phyloP scores from a whole-genome alignment of 2,113 vertebrate genomes.

The Phasianus colchicus region DNA sequence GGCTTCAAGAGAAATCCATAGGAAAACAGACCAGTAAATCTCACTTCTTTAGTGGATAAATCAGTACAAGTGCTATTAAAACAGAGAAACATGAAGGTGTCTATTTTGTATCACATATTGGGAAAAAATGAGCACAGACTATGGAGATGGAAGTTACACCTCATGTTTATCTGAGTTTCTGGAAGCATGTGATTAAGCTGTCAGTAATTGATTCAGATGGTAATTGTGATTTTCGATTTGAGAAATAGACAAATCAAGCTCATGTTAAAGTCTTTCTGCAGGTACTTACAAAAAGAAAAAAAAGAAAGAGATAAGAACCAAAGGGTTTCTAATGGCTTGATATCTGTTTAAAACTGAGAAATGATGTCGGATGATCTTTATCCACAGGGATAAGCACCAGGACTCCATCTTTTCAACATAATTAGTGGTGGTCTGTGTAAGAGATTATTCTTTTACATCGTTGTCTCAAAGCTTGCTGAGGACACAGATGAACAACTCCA shows the following conservation, averaged over 20 bases:
- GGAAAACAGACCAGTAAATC: neutral
- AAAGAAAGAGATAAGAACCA: neutral
- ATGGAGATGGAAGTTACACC: neutral
- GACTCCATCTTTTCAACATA: neutral
- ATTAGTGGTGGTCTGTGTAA: neutral
- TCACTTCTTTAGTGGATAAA: neutral
- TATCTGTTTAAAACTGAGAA: neutral
- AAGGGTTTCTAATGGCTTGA: neutral
- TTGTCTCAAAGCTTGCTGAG: no score
- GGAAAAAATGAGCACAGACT: neutral
- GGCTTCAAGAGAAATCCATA: neutral
- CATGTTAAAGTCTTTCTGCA: neutral
- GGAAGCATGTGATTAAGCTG: neutral
- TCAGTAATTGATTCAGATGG: neutral
- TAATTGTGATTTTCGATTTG: neutral
- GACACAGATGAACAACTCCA: no score
- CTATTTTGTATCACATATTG: neutral
- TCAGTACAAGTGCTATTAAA: neutral
- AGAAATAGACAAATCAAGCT: neutral
- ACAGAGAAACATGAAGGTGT: neutral
- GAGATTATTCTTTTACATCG: no score
- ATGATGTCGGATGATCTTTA: neutral
- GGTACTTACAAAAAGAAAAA: no score
- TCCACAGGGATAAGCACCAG: neutral
- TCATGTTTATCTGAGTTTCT: neutral